Percentiles rank a stretch among this genome's conserved stretches.
Evolutionary conservation across 92 coral and sea anemone genomes (phyloP).

Genomic region (Parazoanthus atlanticus): DNA sequence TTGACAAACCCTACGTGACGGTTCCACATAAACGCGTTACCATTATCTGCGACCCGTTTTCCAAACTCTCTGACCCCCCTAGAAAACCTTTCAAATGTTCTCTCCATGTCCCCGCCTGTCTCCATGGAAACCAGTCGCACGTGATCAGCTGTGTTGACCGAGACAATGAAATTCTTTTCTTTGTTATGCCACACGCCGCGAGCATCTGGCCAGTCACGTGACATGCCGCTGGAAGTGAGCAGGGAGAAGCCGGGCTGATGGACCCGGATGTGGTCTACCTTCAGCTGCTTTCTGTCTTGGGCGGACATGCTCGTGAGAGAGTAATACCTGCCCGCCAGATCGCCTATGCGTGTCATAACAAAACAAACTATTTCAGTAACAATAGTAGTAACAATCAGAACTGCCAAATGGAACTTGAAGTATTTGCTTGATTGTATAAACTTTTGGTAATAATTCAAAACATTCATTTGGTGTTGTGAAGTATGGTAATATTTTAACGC

Average conservation of each 20-base stretch:
- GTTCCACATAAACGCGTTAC: slow-evolving; percentile 47
- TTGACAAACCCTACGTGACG: slow-evolving; percentile 54
- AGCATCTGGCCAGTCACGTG: slow-evolving; percentile 71
- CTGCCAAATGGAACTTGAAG: too few species aligned
- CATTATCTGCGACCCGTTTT: slow-evolving; percentile 36
- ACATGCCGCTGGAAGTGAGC: slow-evolving; percentile 47
- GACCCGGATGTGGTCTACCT: slow-evolving; percentile 37
- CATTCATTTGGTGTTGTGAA: too few species aligned
- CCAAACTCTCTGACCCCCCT: slow-evolving; percentile 53
- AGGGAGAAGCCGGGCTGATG: slow-evolving; percentile 41
- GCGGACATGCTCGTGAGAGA: slow-evolving; percentile 40
- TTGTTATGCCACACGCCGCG: slow-evolving; percentile 63
- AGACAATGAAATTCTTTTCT: slow-evolving; percentile 47
- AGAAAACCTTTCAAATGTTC: slow-evolving; percentile 54
- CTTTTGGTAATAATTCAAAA: too few species aligned
- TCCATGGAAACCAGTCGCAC: slow-evolving; percentile 56
- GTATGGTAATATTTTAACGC: too few species aligned
- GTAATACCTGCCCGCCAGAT: slow-evolving; percentile 56
- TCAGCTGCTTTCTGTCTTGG: slow-evolving; percentile 49
- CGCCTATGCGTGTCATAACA: slow-evolving; percentile 29
- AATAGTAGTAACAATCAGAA: too few species aligned
- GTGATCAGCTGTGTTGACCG: slow-evolving; percentile 59
- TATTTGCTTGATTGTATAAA: too few species aligned
- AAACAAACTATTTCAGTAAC: too few species aligned
- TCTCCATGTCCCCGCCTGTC: slow-evolving; percentile 58